phyloP scores from a whole-genome alignment of 2,113 vertebrate genomes.

The Hypomesus transpacificus region DNA sequence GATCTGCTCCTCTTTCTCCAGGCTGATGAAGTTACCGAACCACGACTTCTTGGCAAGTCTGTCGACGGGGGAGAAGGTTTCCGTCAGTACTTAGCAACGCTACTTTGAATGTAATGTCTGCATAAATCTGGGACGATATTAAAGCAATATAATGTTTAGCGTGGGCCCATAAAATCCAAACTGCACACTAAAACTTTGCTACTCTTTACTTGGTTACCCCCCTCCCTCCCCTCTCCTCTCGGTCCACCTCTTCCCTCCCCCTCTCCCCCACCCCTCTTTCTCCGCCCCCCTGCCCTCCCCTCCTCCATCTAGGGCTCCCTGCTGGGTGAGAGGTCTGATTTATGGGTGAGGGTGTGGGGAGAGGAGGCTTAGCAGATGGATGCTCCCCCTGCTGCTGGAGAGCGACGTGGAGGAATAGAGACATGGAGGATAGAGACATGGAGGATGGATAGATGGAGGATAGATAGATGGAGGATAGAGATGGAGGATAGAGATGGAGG shows the following conservation, averaged over 20 bases:
- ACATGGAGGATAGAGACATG: conserved; percentile 1
- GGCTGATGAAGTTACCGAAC: conserved; percentile 98
- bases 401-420: background rate
- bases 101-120: too few species aligned
- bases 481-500: background rate
- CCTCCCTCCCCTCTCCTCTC: too few species aligned
- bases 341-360: conserved; percentile 17
- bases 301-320: too few species aligned
- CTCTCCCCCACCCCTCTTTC: background rate
- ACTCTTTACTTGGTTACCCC: background rate
- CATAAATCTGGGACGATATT: too few species aligned
- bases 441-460: background rate
- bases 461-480: too few species aligned
- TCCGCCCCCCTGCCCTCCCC: background rate
- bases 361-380: conserved; percentile 10
- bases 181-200: background rate
- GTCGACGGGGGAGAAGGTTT: conserved; percentile 14
- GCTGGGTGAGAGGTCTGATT: conserved; percentile 26
- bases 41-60: conserved; percentile 99
- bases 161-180: background rate
- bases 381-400: conserved; percentile 19
- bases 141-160: too few species aligned
- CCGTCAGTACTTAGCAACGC: too few species aligned
- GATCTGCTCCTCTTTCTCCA: conserved; percentile 99
- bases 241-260: too few species aligned